Base-by-base conservation (phyloP, 2,113 vertebrate species). In the Vimba vimba region DNA sequence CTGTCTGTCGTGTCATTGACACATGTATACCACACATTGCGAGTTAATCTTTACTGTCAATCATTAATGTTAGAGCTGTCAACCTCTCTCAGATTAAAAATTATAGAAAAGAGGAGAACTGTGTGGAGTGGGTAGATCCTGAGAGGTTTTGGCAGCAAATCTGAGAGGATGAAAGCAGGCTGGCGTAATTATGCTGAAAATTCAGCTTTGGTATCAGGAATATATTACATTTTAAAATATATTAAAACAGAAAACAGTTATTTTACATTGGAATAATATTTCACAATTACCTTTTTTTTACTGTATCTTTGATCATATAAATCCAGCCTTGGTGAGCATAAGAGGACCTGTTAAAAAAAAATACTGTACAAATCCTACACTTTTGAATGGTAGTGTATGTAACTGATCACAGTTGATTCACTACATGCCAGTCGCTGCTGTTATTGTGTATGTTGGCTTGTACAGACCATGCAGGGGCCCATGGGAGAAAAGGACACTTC, bases 401-500 rank as follows among this genome's bases (percentile, higher is more conserved):
- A 60, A 79, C 36, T 39, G 33, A 62, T 80, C 78, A 62, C 57
- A n/a, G 33, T 43, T 43, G 1, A 9, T 80, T 6, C n/a, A 45
- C 43, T 50, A 4, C n/a, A 66, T 50, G 79, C 13, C 50, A 1
- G 45, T 13, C 27, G 9, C 62, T 59, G 17, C 80, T 55, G 25
- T 23, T 47, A 43, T 71, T 36, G 52, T 50, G 68, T 23, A 71
- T 71, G 23, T 71, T 71, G 27, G 7, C 4, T 80, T 60, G 55
- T 73, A 81, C 45, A 71, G 60, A 77, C 60, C 66, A 68, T n/a
- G 4, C 27, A n/a, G 82, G 68, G 66, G 82, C 59, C 62, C 23
- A 10, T 45, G 57, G 57, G 77, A 78, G 79, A 86, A 75, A 57
- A 55, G n/a, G 2, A 75, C 86, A 85, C 82, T 87, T 85, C 86